Conservation (phyloP, 1,140 invertebrate species). For the Listronotus oregonensis region DNA sequence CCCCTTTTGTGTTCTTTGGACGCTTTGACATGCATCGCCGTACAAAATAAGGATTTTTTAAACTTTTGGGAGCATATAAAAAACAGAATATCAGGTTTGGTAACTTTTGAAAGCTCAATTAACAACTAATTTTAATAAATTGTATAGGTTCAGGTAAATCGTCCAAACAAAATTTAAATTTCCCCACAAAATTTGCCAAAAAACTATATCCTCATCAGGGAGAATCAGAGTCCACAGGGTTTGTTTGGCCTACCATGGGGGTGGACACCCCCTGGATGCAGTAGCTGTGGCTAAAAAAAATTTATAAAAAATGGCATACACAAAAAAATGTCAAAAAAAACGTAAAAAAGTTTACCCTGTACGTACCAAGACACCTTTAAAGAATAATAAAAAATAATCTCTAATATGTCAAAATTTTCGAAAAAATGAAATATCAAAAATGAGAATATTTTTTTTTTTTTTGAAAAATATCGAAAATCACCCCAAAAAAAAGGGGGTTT, state of each 20-base stretch:
- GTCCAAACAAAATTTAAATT: constrained; percentile 90
- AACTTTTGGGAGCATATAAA: constrained; percentile 91
- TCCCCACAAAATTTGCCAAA: constrained; percentile 91
- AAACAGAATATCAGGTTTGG: constrained; percentile 92
- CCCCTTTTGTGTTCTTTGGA: constrained; percentile 89
- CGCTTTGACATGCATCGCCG: constrained; percentile 87
- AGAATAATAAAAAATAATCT: no score
- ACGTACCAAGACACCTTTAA: no score
- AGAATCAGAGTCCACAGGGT: constrained; percentile 66
- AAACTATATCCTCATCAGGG: constrained; percentile 77
- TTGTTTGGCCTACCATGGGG: constrained; percentile 73
- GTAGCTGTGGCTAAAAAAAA: constrained; percentile 63
- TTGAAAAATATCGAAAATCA: no score
- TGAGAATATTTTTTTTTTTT: no score
- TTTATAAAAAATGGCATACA: not conserved
- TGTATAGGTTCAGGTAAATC: constrained; percentile 91
- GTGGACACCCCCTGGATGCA: constrained; percentile 67
- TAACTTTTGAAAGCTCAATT: constrained; percentile 78
- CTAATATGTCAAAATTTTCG: no score
- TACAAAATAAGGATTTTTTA: constrained; percentile 91
- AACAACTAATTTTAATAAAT: constrained; percentile 88
- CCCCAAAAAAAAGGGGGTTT: no score
- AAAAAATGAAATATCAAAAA: no score
- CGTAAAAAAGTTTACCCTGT: not conserved
- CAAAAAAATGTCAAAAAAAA: no score